phyloP scores from a whole-genome alignment of 2,888 invertebrate genomes.

The Oscheius sp. region DNA sequence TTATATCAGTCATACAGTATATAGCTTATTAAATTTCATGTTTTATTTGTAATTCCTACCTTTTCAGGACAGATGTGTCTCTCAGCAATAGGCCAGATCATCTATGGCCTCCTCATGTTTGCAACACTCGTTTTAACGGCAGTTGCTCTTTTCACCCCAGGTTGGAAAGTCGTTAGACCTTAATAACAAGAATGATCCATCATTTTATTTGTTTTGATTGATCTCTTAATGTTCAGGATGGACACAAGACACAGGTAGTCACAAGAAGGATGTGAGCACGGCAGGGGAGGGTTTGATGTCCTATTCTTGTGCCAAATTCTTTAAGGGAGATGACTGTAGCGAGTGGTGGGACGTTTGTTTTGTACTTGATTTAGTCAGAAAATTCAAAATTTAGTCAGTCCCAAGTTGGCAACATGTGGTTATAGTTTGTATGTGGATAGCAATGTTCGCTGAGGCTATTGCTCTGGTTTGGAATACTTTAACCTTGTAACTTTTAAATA shows the following conservation, averaged over 20 bases:
- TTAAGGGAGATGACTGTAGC: constrained; percentile 13
- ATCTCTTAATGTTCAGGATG: constrained; percentile 29
- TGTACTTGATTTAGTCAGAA: background rate
- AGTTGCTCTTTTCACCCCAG: constrained; percentile 49
- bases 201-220: no score
- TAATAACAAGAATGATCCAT: background rate
- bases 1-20: no score
- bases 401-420: constrained; percentile 28
- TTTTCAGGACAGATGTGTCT: constrained; percentile 38
- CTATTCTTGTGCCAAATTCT: constrained; percentile 28
- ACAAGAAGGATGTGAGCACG: background rate
- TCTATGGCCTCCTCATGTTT: constrained; percentile 50
- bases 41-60: no score
- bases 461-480: constrained; percentile 24
- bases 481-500: constrained; percentile 2
- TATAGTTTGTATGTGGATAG: constrained; percentile 32
- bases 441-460: constrained; percentile 8
- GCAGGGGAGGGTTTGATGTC: constrained; percentile 28
- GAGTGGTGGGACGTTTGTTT: constrained; percentile 27
- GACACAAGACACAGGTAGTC: constrained; percentile 12
- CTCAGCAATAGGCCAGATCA: constrained; percentile 48
- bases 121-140: constrained; percentile 42
- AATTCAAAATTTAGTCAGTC: background rate
- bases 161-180: constrained; percentile 13
- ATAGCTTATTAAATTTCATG: no score